Conservation (phyloP, 2,113 vertebrate species). For the Acanthisitta chloris region DNA sequence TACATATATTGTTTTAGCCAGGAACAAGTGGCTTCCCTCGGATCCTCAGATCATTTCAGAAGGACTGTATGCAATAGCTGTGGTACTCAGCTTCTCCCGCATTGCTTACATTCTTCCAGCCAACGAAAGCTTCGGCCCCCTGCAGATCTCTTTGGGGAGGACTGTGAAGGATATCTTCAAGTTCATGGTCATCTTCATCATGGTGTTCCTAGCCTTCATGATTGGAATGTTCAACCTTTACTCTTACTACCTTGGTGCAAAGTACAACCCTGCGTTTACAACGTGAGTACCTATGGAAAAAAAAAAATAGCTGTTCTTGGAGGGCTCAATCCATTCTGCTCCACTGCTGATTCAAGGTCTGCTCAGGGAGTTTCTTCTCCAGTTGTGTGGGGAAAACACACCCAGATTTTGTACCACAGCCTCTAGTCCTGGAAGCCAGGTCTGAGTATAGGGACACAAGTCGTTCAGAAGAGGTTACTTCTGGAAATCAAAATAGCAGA, state of each 20-base stretch:
- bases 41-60: conserved; percentile 98
- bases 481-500: neutral
- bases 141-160: conserved; percentile 96
- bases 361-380: neutral
- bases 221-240: conserved; percentile 99
- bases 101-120: conserved; percentile 98
- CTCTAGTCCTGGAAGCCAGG: neutral
- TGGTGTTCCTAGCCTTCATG: conserved; percentile 99
- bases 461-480: neutral
- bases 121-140: conserved; percentile 96
- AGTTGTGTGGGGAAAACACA: accelerated
- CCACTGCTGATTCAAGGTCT: accelerated
- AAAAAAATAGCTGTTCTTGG: accelerated
- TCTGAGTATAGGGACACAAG: accelerated
- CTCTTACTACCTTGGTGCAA: conserved; percentile 97
- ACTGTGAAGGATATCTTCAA: conserved; percentile 99
- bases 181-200: conserved; percentile 99
- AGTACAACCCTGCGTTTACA: conserved; percentile 97
- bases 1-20: conserved; percentile 80
- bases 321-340: accelerated
- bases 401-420: neutral
- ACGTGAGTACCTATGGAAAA: conserved; percentile 86
- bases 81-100: conserved; percentile 96
- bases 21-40: conserved; percentile 96
- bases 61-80: conserved; percentile 94